Evolutionary conservation across 1,140 invertebrate genomes (phyloP), one percentile per base, ranked within the genome.

Genomic region (Temnothorax longispinosus): DNA sequence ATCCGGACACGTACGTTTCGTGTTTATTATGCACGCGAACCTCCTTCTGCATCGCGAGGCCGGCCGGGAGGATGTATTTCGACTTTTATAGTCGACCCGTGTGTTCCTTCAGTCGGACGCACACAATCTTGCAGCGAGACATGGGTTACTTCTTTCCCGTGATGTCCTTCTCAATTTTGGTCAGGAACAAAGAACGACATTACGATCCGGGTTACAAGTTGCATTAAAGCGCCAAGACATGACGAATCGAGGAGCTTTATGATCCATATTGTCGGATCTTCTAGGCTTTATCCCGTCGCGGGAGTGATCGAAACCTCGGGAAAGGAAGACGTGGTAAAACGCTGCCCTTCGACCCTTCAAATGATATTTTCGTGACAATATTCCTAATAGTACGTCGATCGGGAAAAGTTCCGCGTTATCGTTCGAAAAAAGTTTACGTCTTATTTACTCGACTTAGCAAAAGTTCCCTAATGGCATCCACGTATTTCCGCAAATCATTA

Each of bases 221-320:
- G 52, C 38, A 72, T 81, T 27, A 27, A 38, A 15, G 64, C 35
- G 13, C 32, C 65, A 38, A 58, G 41, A 82, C 67, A 52, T 58
- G 67, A 72, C 67, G 18, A 7, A 11, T 18, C 18, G 15, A 27
- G 41, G 10, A 58, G 54, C 80, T 82, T 74, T 82, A 60, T 41
- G 67, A 82, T 82, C 78, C 21, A 72, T 82, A 82, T 81, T 81
- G 50, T 38, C 13, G 50, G 78, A 41, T 72, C 65, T 81, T 21
- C 21, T n/a, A n/a, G 18, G 18, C 32, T 56, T 50, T 54, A 5
- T 35, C 15, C 52, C 15, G 27, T 72, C 38, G 27, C 18, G 11
- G 11, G 11, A 21, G 11, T 60, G 67, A 82, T 58, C 80, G 67
- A 82, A 74, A 72, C 38, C 67, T 58, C 21, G 21, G 13, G 27